Base-by-base conservation (phyloP, 2,113 vertebrate species). In the Ardeotis arabs region DNA sequence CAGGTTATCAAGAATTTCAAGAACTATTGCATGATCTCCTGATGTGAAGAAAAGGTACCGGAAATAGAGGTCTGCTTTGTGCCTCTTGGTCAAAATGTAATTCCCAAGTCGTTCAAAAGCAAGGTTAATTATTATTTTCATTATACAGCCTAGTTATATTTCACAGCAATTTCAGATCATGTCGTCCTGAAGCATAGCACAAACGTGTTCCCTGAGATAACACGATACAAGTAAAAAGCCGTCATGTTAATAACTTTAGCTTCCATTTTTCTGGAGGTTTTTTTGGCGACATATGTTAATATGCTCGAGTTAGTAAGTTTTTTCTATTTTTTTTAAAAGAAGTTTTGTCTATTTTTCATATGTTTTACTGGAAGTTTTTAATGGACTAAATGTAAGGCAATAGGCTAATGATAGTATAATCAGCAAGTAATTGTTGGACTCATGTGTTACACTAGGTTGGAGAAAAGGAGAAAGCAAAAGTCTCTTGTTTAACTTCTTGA, bases 401-500 rank as follows among this genome's bases (percentile, higher is more conserved):
- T 49, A 60, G 18, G 39, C 24, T 60, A 64, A 60, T 60, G 69
- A 23, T 50, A 59, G 31, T 17, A 28, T 7, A n/a, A 63, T 72
- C 52, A 72, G 20, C 9, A 70, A 67, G 39, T 12, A 19, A 13
- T 52, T 33, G 13, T 59, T 55, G 15, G 47, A 31, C 6, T 84
- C 0, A 1, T 10, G 3, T 60, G 6, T 49, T 74, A 52, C 2
- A 1, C 58, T 53, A 47, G 4, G 10, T 33, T 50, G 12, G 17
- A 33, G 4, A 56, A 21, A 75, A 63, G 13, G 14, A 80, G 22
- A 69, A 80, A 53, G 29, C 8, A 4, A 6, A 45, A 66, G 4
- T 62, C 24, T 87, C n/a, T 69, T 8, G 3, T 84, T 84, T 67
- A 47, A 41, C 11, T 55, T 81, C n/a, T 31, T 59, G 68, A 19